Evolutionary conservation across 1,140 invertebrate genomes (phyloP).

Genomic region (Mesaphorura yosii): DNA sequence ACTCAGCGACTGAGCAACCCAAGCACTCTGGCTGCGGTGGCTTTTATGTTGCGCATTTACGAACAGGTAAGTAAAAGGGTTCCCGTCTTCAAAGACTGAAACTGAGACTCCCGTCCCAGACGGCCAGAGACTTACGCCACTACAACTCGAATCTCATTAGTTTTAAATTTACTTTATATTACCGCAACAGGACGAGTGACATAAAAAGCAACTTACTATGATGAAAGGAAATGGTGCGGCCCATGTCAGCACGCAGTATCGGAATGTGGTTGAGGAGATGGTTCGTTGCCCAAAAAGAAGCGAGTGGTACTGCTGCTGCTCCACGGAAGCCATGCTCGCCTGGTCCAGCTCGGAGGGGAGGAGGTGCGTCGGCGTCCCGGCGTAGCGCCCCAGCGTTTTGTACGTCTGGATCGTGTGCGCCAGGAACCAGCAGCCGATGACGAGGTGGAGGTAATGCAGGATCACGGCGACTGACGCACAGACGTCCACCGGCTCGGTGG

Average conservation of each 20-base stretch:
- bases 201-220: conserved; percentile 30
- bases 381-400: conserved; percentile 23
- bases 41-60: too few relatives aligned
- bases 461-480: conserved; percentile 52
- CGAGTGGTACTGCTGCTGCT: conserved; percentile 2
- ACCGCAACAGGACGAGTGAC: too few relatives aligned
- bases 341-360: conserved; percentile 13
- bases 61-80: too few relatives aligned
- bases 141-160: too few relatives aligned
- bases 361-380: conserved; percentile 20
- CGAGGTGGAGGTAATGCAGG: conserved; percentile 54
- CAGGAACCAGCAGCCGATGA: conserved; percentile 53
- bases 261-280: conserved; percentile 12
- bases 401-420: conserved; percentile 36
- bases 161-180: too few relatives aligned
- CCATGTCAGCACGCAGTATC: conserved; percentile 28
- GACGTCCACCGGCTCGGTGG: conserved; percentile 44
- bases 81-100: too few relatives aligned
- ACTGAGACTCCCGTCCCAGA: too few relatives aligned
- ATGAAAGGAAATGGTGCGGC: conserved; percentile 29
- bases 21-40: too few relatives aligned
- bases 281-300: conserved; percentile 3
- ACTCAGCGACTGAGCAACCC: too few relatives aligned
- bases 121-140: too few relatives aligned
- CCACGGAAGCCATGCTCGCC: conserved; percentile 5